Evolutionary conservation across 1,140 invertebrate species (phyloP), one percentile per base, ranked within the genome.

Genomic region (Lepidotrigona ventralis): DNA sequence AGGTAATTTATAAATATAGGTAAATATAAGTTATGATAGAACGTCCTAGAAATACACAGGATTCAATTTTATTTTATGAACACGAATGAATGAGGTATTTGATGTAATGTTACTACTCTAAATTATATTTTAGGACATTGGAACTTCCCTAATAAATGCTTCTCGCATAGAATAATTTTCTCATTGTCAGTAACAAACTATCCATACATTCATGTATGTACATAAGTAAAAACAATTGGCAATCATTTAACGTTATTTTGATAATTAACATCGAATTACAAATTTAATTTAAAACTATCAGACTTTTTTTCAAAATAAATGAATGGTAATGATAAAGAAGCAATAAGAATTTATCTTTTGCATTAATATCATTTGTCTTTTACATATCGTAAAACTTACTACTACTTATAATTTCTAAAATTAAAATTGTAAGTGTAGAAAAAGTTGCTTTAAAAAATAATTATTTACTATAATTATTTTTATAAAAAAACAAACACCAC

Each of bases 241-340:
- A 89, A 88, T 79, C 83, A 33, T 63, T 88, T 68, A 64, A 86
- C 60, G 23, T 46, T 46, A 79, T 79, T 85, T 60, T 2, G 21
- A 81, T 63, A 29, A 64, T 39, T 78, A 29, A 75, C 58, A 86
- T 63, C 51, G 69, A 88, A 83, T 75, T 75, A 86, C 80, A 79
- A 76, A 17, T 11, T 77, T 51, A 86, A 86, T 86, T 87, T 90
- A 90, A 89, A 88, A 75, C 78, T 90, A 90, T 89, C 86, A 90
- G 88, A 89, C 86, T 89, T 89, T 53, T 75, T 68, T 74, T 76
- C 58, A 23, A 39, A 82, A 78, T 82, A 86, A 84, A 89, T 85
- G 84, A 86, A 87, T 85, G 81, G 46, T 84, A 88, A 88, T 63
- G 81, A 81, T 79, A 82, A 72, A 68, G 71, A 64, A 56, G 68